Evolutionary conservation across 92 coral and sea anemone species (phyloP).

Genomic region (Micromussa lordhowensis): DNA sequence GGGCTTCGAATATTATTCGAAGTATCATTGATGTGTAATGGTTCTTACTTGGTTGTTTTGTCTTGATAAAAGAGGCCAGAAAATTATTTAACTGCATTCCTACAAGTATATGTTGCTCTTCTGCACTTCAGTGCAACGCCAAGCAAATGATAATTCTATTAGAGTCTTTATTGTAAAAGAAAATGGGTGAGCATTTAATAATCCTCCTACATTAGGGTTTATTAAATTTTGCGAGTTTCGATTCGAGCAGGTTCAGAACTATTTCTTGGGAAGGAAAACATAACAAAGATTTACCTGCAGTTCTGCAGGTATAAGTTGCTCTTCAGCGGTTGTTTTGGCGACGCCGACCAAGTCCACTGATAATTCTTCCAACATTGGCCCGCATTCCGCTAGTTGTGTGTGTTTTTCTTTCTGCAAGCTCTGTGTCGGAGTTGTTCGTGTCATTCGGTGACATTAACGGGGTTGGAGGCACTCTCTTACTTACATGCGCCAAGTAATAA

Average conservation of each 20-base stretch:
- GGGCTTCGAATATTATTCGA: too few species aligned
- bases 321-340: neutral
- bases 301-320: conserved; percentile 32
- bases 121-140: neutral
- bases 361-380: neutral
- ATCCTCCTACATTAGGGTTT: neutral
- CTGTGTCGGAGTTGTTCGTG: neutral
- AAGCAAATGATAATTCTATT: too few species aligned
- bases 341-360: conserved; percentile 3
- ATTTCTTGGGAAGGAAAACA: neutral
- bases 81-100: too few species aligned
- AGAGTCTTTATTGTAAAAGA: too few species aligned
- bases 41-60: too few species aligned
- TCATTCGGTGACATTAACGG: neutral
- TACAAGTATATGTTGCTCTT: conserved; percentile 7
- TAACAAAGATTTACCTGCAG: conserved; percentile 6
- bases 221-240: too few species aligned
- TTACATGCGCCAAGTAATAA: conserved; percentile 9
- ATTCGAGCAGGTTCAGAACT: neutral
- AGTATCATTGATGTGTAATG: too few species aligned
- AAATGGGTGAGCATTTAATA: too few species aligned
- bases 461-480: neutral
- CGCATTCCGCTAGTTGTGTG: neutral
- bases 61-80: too few species aligned
- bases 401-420: neutral